Conservation (phyloP, 2,113 vertebrate species). For the Nansenia antarctica region DNA sequence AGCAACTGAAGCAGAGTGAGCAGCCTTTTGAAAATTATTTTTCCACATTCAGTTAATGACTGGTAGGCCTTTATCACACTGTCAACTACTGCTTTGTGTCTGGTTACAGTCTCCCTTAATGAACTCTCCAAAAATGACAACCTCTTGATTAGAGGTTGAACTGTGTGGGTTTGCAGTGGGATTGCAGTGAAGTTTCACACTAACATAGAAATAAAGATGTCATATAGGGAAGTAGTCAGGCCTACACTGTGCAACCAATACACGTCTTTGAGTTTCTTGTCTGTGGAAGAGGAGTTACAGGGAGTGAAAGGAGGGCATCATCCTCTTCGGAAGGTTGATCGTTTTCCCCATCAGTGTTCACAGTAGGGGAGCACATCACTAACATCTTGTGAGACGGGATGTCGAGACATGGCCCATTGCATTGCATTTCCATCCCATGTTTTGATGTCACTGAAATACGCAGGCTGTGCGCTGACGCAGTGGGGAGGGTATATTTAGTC, state of each 20-base stretch:
- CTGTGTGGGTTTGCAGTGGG: background rate
- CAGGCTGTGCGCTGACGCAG: background rate
- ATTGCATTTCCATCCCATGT: background rate
- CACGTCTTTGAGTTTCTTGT: no score
- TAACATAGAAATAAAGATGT: no score
- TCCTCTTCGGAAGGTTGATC: background rate
- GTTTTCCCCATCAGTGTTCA: conserved; percentile 2
- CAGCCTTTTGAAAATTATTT: background rate
- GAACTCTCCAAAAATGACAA: background rate
- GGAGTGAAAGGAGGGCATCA: background rate
- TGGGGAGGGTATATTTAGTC: background rate
- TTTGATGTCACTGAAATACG: conserved; percentile 1
- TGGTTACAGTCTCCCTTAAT: background rate
- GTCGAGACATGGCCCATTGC: background rate
- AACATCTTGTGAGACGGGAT: background rate
- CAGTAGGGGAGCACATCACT: conserved; percentile 1
- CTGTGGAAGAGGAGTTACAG: background rate
- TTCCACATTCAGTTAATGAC: background rate
- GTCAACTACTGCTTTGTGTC: background rate
- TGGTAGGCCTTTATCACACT: no score
- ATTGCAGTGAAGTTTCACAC: no score
- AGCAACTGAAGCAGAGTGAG: background rate
- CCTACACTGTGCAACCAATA: no score
- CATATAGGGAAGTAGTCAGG: no score
- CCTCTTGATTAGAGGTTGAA: background rate